Base-by-base conservation (phyloP, 2,888 invertebrate species). In the Brassicogethes aeneus region DNA sequence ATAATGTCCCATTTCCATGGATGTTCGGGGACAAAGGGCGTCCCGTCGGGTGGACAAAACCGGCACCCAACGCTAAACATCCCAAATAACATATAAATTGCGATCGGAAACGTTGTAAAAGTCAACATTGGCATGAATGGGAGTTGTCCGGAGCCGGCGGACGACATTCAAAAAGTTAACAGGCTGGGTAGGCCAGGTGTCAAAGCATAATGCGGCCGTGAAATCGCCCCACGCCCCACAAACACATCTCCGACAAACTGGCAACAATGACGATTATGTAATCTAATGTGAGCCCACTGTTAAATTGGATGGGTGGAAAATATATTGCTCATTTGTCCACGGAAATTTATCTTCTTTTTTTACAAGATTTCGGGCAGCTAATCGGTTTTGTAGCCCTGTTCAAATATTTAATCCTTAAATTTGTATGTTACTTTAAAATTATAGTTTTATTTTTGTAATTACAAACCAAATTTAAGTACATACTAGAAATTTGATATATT, bases 111-210 rank as follows among this genome's bases (percentile, higher is more conserved):
- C 51, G 55, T 47, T 50, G 52, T 48, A 47, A 56, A 57, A 58
- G 56, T 56, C 55, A 56, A 56, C 53, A 55, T 43, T 41, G 30
- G n/a, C 31, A 44, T 39, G 47, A 44, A 52, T 57, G 51, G 54
- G 12, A 32, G 32, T 23, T 7, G 7, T 7, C 23, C 5, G 38
- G 40, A 39, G 38, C 23, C 34, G 29, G 38, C 15, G 41, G 40
- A 48, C 53, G 54, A 50, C 53, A 55, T 55, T 54, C 46, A 48
- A 42, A 43, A 55, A 59, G 60, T 58, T 63, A 64, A 64, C 57
- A 61, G 61, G 56, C 58, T 62, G 66, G 66, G 65, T 54, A 59
- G 64, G 62, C 65, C 66, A 66, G 66, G 66, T 66, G 66, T 66
- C 65, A 60, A 50, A 41, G 45, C 48, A 61, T 64, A 64, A 65